A percentile compares a stretch with the other conserved stretches of the same genome.
Evolutionary conservation across 2,113 vertebrate species (phyloP).

Genomic region (Ctenodactylus gundi): DNA sequence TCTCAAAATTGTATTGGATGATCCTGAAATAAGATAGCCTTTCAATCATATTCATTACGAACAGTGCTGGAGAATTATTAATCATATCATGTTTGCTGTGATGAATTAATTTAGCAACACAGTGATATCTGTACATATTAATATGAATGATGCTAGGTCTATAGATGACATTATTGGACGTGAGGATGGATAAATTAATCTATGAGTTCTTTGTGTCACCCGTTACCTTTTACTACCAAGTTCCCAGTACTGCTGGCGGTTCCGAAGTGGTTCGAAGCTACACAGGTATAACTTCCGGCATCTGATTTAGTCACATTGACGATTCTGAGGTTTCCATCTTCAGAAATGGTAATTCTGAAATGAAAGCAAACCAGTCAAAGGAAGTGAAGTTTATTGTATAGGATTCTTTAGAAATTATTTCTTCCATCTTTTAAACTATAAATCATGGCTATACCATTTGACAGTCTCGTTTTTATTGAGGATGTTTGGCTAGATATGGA

Average conservation of each 20-base stretch:
- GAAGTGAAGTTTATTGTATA: neutral
- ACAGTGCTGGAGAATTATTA: neutral
- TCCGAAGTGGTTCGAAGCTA: slow-evolving; percentile 95
- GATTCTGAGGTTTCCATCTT: slow-evolving; percentile 94
- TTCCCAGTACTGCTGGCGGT: slow-evolving; percentile 94
- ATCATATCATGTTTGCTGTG: neutral
- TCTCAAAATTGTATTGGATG: slow-evolving; percentile 43
- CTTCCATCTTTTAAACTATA: neutral
- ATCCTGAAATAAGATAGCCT: slow-evolving; percentile 34
- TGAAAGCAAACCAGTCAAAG: slow-evolving; percentile 29
- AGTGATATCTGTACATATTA: neutral
- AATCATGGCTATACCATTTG: neutral
- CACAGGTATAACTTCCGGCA: slow-evolving; percentile 92
- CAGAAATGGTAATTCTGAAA: slow-evolving; percentile 89
- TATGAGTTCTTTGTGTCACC: accelerated
- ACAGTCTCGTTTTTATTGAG: neutral
- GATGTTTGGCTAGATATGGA: neutral
- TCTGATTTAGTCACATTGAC: slow-evolving; percentile 92
- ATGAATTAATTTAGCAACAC: slow-evolving; percentile 49
- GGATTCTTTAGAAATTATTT: neutral
- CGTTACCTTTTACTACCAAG: slow-evolving; percentile 94
- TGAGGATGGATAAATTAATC: too few species aligned
- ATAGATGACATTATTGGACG: neutral
- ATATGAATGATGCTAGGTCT: neutral
- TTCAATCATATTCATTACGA: slow-evolving; percentile 36